A percentile compares a stretch with the other conserved stretches of the same genome.
Evolutionary conservation across 2,888 invertebrate genomes (phyloP).

Genomic region (Cheilosia grossa): DNA sequence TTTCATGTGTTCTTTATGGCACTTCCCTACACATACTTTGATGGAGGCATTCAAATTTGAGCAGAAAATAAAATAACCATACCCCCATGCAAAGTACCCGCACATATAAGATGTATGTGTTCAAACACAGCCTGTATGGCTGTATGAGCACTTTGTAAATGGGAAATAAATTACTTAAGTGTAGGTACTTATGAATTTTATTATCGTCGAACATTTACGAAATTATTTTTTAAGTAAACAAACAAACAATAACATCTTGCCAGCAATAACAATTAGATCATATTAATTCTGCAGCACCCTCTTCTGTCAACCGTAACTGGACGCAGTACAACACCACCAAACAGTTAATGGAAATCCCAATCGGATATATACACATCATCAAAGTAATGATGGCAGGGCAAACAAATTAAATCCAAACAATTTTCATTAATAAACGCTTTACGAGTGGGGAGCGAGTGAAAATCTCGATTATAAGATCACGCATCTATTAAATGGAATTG

Average conservation of each 20-base stretch:
- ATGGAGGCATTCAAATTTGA: neutral
- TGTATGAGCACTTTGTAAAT: conserved; percentile 47
- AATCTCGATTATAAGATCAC: conserved; percentile 62
- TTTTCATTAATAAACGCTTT: conserved; percentile 69
- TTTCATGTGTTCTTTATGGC: too few species aligned
- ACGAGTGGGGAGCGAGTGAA: conserved; percentile 13
- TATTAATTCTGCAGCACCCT: conserved; percentile 20
- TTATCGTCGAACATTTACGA: conserved; percentile 39
- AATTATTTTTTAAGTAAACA: conserved; percentile 37
- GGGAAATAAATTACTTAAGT: conserved; percentile 65
- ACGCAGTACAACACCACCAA: too few species aligned
- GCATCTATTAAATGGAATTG: conserved; percentile 63
- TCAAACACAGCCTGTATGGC: conserved; percentile 13
- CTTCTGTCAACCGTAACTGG: too few species aligned
- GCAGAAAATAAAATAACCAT: neutral
- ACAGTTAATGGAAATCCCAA: neutral
- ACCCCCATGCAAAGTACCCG: conserved; percentile 1
- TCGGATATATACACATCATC: conserved; percentile 52
- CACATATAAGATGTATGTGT: neutral
- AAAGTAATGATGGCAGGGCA: conserved; percentile 42
- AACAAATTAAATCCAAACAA: conserved; percentile 64
- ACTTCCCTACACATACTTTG: too few species aligned
- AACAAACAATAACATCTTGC: conserved; percentile 15
- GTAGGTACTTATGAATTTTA: conserved; percentile 49
- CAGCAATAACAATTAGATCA: conserved; percentile 66